phyloP scores from a whole-genome alignment of 2,888 invertebrate species.

The Strigamia maritima region DNA sequence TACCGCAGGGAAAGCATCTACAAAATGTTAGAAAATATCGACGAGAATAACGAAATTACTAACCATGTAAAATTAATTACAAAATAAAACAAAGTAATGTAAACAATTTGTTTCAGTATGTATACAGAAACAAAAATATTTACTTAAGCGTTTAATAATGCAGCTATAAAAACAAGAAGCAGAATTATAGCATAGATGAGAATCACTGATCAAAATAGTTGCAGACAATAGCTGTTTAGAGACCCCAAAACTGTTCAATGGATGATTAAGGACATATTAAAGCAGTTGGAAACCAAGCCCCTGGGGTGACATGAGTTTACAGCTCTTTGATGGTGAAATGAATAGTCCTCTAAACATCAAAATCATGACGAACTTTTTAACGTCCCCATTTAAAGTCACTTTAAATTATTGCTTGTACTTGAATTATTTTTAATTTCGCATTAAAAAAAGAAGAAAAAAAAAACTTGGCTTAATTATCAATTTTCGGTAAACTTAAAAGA shows the following conservation, averaged over 20 bases:
- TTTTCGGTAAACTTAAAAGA: not conserved
- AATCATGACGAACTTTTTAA: not conserved
- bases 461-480: not conserved
- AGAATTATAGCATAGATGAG: not conserved
- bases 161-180: not conserved
- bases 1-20: too few species aligned
- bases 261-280: constrained; percentile 31
- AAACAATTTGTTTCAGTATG: not conserved
- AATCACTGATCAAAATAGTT: constrained; percentile 17
- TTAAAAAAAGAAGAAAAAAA: not conserved
- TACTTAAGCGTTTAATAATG: not conserved
- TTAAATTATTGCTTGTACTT: not conserved
- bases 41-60: too few species aligned
- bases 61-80: too few species aligned
- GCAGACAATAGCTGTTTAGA: constrained; percentile 22
- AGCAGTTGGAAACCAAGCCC: constrained; percentile 27
- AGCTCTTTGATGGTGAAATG: constrained; percentile 6
- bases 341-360: constrained; percentile 13
- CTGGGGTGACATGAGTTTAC: constrained; percentile 30
- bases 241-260: constrained; percentile 21
- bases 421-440: not conserved
- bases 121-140: not conserved
- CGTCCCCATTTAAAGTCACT: not conserved
- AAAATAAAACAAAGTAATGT: too few species aligned
- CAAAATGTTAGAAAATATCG: too few species aligned